Base-by-base conservation (phyloP, 2,888 invertebrate species). In the Graphium colonna region DNA sequence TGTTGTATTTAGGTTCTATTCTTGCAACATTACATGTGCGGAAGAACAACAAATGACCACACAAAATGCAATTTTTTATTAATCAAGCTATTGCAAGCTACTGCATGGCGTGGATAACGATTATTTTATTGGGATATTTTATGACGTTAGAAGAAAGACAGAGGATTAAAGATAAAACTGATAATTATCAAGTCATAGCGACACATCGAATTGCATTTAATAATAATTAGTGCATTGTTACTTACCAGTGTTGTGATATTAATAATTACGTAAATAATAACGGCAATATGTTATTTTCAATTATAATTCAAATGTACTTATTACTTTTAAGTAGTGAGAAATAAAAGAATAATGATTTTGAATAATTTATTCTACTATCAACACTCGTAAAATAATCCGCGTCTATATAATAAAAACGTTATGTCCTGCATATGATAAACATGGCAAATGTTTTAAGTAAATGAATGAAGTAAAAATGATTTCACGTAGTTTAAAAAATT, bases 1-100 rank as follows among this genome's bases (percentile, higher is more conserved):
- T 53, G 49, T 44, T 28, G 5, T n/a, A 21, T 38, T 54, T 51
- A 53, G 39, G 53, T 52, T 59, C 51, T 52, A 53, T 58, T 46
- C 36, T 21, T 41, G 13, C 41, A n/a, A 31, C 16, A 12, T 8
- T n/a, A 31, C 16, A 13, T 8, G 36, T 31, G 52, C 28, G 4
- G 17, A 9, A 13, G n/a, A 18, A 42, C 28, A 7, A 42, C 17
- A 21, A 41, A 42, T 52, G 9, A 17, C 5, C 21, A 21, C 21
- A 5, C 21, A 21, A 21, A 3, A 21, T 21, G 21, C 5, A 21
- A 3, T 21, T 21, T 21, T 21, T 21, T 21, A 21, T 39, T n/a
- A 5, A 7, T 17, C 12, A 21, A 21, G 21, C 21, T 21, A 21
- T 21, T 5, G 21, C 21, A 21, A 3, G 21, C 21, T 2, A 21